Conservation (phyloP, 2,888 invertebrate genomes). For the Malthinus flaveolus region DNA sequence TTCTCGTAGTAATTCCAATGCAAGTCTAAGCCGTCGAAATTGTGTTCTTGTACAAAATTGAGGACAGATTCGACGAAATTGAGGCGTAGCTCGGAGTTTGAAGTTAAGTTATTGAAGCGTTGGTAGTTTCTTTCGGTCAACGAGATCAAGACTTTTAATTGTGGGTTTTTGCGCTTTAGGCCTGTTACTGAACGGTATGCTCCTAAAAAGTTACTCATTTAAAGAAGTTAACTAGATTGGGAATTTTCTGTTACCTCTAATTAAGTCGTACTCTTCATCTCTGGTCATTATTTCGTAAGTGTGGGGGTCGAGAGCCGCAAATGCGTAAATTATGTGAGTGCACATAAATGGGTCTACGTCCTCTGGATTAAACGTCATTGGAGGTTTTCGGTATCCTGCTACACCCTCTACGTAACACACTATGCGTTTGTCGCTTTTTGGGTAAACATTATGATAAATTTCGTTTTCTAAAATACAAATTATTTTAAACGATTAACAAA, state of each 20-base stretch:
- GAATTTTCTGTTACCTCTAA: conserved; percentile 65
- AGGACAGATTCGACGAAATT: conserved; percentile 68
- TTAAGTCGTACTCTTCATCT: conserved; percentile 71
- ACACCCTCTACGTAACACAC: conserved; percentile 73
- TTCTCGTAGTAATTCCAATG: conserved; percentile 76
- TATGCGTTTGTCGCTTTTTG: conserved; percentile 52
- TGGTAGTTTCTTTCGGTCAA: conserved; percentile 66
- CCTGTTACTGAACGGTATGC: conserved; percentile 73
- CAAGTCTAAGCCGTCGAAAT: conserved; percentile 81
- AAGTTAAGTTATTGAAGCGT: conserved; percentile 67
- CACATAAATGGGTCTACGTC: conserved; percentile 69
- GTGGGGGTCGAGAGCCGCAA: conserved; percentile 70
- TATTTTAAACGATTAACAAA: not conserved
- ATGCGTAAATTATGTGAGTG: conserved; percentile 75
- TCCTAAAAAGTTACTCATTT: conserved; percentile 61
- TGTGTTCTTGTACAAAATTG: conserved; percentile 65
- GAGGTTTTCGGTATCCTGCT: conserved; percentile 69
- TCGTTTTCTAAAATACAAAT: not conserved
- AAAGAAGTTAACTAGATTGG: no score
- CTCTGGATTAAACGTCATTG: conserved; percentile 66
- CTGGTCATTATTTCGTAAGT: conserved; percentile 64
- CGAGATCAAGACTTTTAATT: conserved; percentile 71
- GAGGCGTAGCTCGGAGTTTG: conserved; percentile 58
- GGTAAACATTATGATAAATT: not conserved
- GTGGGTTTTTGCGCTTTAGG: conserved; percentile 67